These are phyloP conservation scores for Lycophotia porphyrea DNA, from an alignment of 2,888 invertebrate species.

Conservation along the genomic window DNA sequence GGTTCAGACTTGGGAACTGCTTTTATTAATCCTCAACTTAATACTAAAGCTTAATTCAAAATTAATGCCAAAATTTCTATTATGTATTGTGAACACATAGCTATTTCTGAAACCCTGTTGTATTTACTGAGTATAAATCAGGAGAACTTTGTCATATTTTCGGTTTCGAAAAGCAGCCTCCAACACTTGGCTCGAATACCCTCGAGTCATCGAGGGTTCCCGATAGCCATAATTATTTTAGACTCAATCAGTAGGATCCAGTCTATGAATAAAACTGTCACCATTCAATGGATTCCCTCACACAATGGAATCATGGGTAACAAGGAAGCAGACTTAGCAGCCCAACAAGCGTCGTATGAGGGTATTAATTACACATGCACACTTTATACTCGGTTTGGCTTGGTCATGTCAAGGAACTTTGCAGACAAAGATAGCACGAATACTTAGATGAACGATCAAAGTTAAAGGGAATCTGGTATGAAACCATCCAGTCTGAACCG, in stretches of 20 bases:
- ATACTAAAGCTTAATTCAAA: not conserved
- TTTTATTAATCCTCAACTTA: not conserved
- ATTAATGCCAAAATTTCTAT: conserved; percentile 2
- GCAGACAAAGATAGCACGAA: too few species aligned
- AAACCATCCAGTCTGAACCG: too few species aligned
- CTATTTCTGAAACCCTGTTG: conserved; percentile 1
- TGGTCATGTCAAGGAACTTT: too few species aligned
- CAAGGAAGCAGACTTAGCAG: not conserved
- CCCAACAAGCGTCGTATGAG: too few species aligned
- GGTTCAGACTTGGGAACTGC: not conserved
- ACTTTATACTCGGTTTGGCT: too few species aligned
- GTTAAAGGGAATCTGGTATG: too few species aligned
- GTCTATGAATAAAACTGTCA: too few species aligned
- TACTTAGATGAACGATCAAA: too few species aligned
- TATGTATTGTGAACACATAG: not conserved
- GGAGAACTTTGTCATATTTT: not conserved
- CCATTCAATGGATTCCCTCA: conserved; percentile 21
- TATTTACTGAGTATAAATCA: not conserved
- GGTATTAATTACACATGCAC: too few species aligned
- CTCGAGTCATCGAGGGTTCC: not conserved
- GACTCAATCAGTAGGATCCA: too few species aligned
- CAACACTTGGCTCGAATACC: not conserved
- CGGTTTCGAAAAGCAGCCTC: not conserved
- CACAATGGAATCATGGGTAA: conserved; percentile 8
- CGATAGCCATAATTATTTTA: too few species aligned